These are phyloP conservation scores for Scytalopus superciliaris DNA, from an alignment of 2,113 vertebrate genomes.

Conservation along the genomic window DNA sequence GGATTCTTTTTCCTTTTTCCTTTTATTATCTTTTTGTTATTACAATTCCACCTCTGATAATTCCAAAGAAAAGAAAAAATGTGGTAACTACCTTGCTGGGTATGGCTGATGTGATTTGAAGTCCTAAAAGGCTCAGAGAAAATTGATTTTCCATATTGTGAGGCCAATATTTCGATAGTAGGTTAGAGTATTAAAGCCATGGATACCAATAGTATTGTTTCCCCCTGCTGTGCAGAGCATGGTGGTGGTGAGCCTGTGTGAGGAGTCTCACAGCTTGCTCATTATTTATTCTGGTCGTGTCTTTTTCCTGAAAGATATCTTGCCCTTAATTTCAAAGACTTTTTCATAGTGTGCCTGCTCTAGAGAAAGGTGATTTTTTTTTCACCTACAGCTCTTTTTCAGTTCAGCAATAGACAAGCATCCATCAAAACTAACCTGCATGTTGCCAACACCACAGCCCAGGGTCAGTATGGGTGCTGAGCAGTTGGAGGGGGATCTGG, in stretches of 20 bases:
- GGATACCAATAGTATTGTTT: neutral
- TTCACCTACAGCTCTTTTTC: neutral
- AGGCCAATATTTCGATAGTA: neutral
- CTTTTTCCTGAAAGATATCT: neutral
- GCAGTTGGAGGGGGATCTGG: fast-evolving
- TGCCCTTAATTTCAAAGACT: neutral
- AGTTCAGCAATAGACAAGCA: neutral
- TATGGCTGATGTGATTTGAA: neutral
- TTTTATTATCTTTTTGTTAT: neutral
- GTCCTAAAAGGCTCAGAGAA: neutral
- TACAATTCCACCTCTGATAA: neutral
- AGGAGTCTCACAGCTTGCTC: neutral
- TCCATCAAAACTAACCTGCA: neutral
- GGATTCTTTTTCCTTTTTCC: neutral
- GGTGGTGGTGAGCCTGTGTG: neutral
- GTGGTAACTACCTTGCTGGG: neutral
- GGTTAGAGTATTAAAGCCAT: neutral
- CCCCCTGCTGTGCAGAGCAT: neutral
- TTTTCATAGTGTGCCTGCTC: neutral
- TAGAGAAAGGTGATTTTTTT: neutral
- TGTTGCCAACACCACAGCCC: neutral
- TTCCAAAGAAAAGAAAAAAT: neutral
- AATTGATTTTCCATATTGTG: neutral
- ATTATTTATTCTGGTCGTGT: neutral
- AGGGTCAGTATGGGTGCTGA: neutral